These are phyloP conservation scores for Drosophila bocki DNA, from an alignment of 1,140 invertebrate genomes.

Conservation along the genomic window DNA sequence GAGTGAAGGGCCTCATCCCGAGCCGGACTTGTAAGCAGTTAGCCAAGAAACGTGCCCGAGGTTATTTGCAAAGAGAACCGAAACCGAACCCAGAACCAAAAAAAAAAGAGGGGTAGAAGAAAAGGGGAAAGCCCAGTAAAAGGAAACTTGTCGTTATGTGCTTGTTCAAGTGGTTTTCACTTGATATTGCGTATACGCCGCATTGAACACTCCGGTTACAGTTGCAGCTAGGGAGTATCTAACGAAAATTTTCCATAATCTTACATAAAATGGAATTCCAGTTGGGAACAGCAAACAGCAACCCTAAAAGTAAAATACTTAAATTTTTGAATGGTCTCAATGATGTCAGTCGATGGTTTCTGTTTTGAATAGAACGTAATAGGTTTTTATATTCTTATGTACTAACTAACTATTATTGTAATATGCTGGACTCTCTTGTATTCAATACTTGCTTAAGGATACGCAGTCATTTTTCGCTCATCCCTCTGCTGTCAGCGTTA, in stretches of 20 bases:
- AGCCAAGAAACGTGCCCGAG: conserved; percentile 62
- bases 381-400: too few species aligned
- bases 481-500: neutral
- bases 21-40: conserved; percentile 52
- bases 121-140: conserved; percentile 15
- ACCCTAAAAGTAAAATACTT: neutral
- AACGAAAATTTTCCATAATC: conserved; percentile 11
- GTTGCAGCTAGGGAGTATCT: conserved; percentile 22
- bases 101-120: conserved; percentile 10
- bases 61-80: conserved; percentile 44
- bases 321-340: neutral
- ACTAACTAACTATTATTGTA: neutral
- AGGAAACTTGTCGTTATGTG: conserved; percentile 50
- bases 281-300: neutral
- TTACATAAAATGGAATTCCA: neutral
- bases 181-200: conserved; percentile 70
- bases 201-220: conserved; percentile 32
- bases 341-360: neutral
- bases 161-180: conserved; percentile 41
- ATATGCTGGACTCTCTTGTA: neutral
- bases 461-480: neutral
- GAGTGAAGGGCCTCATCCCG: conserved; percentile 27
- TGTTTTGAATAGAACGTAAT: too few species aligned
- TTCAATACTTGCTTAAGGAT: neutral
- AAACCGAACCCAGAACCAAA: conserved; percentile 19